These are phyloP conservation scores for Drosophila paranaensis DNA, from an alignment of 2,888 invertebrate species.

Conservation along the genomic window DNA sequence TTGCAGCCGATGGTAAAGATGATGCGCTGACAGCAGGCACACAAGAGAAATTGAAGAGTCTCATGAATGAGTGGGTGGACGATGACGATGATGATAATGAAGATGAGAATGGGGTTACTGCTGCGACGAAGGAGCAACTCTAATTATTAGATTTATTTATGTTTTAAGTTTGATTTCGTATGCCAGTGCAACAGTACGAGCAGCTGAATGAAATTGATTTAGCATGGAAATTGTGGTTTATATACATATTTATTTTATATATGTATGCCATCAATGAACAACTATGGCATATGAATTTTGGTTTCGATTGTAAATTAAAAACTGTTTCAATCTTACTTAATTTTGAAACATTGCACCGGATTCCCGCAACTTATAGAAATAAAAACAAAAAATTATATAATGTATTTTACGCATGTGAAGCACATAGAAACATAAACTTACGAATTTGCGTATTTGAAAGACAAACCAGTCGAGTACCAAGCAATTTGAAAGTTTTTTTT, in stretches of 20 bases:
- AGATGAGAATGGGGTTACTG: constrained; percentile 75
- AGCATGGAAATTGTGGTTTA: constrained; percentile 21
- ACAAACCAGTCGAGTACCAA: constrained; percentile 27
- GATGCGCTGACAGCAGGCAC: constrained; percentile 35
- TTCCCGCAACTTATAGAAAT: constrained; percentile 26
- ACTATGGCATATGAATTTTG: constrained; percentile 48
- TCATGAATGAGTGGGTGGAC: constrained; percentile 84
- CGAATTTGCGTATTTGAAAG: constrained; percentile 14
- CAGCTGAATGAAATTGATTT: background rate
- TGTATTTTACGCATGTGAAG: constrained; percentile 14
- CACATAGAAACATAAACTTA: constrained; percentile 8
- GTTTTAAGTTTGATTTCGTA: constrained; percentile 69
- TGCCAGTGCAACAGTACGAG: constrained; percentile 24
- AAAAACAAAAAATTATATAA: constrained; percentile 9
- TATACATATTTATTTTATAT: constrained; percentile 20
- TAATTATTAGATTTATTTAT: constrained; percentile 82
- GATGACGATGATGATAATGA: constrained; percentile 83
- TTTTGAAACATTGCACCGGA: constrained; percentile 17
- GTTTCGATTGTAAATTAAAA: constrained; percentile 73
- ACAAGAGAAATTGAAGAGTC: constrained; percentile 81
- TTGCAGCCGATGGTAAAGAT: constrained; percentile 33
- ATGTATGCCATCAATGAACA: constrained; percentile 22
- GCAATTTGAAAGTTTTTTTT: constrained; percentile 22
- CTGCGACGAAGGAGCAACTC: constrained; percentile 73
- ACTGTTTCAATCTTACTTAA: constrained; percentile 22